Base-by-base conservation (phyloP, 1,140 invertebrate species). In the Ridgeia piscesae region DNA sequence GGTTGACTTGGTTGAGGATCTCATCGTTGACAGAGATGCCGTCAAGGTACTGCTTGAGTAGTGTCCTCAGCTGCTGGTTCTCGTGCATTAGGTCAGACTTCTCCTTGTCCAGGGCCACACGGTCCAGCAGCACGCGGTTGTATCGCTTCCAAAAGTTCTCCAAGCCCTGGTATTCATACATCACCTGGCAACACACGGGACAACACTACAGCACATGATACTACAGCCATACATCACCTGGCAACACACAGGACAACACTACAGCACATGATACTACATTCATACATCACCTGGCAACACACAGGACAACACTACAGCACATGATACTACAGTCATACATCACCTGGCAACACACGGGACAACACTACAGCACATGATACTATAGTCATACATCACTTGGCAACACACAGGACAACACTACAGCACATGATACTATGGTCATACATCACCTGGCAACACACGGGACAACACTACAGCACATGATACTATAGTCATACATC, bases 111-210 rank as follows among this genome's bases (percentile, higher is more conserved):
- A 96, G 92, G 21, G 95, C 95, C 17, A 95, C 92, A 88, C 95
- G 95, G 93, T 96, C 96, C 35, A 96, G 93, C 34, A 95, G 91
- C 0, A 96, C 96, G 93, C 96, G 96, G 94, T 96, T 96, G 93
- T 95, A 96, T 27, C 96, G 93, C 92, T 96, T 96, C 96, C 96
- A 96, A 93, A 96, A 96, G 92, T 96, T 96, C 77, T 96, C 96
- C 92, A 96, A 90, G 9, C 94, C 92, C 33, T 93, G 92, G 93
- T 95, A 96, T 89, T 96, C 95, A 93, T 95, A 94, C 95, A 96
- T 95, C 6, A 95, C 93, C 95, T 96, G 92, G 34, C 58, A 77
- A 31, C 27, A 77, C 58, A 77, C 27, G 27, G 58, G 8, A 77
- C 58, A 77, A 21, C 58, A 77, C 27, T 21, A 77, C 58, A 77